These are phyloP conservation scores for Aratinga solstitialis DNA, from an alignment of 2,797 vertebrate species.

Conservation along the genomic window DNA sequence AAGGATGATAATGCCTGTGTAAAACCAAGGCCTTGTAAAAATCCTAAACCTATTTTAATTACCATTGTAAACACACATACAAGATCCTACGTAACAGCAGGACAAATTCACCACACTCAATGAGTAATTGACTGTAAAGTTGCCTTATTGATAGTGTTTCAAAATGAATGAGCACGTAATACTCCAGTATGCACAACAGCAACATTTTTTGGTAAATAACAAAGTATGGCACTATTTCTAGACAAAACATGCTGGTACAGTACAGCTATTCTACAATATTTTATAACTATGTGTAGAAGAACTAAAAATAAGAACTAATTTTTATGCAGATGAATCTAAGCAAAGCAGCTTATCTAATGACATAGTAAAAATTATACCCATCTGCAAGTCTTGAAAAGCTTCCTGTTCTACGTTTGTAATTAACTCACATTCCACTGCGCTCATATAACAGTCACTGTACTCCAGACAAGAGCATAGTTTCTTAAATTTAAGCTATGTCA, in stretches of 20 bases:
- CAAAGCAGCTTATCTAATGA: not conserved
- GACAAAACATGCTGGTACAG: not conserved
- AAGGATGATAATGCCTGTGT: not conserved
- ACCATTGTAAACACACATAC: not conserved
- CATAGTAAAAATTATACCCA: not conserved
- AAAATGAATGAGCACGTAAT: not conserved
- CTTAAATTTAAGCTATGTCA: not conserved
- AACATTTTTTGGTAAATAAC: not conserved
- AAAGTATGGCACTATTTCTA: not conserved
- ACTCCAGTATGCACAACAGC: not conserved
- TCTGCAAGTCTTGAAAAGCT: not conserved
- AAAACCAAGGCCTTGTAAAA: not conserved
- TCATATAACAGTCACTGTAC: not conserved
- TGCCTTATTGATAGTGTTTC: not conserved
- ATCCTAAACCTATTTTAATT: not conserved
- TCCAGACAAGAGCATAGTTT: not conserved
- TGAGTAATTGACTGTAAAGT: not conserved
- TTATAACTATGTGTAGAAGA: not conserved
- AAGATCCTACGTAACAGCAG: not conserved
- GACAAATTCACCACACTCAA: not conserved
- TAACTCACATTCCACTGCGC: not conserved
- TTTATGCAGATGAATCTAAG: not conserved
- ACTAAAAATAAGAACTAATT: not conserved
- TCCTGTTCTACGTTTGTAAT: not conserved
- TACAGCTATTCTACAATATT: not conserved